Base-by-base conservation (phyloP, 2,113 vertebrate genomes). In the Xerus inauris region DNA sequence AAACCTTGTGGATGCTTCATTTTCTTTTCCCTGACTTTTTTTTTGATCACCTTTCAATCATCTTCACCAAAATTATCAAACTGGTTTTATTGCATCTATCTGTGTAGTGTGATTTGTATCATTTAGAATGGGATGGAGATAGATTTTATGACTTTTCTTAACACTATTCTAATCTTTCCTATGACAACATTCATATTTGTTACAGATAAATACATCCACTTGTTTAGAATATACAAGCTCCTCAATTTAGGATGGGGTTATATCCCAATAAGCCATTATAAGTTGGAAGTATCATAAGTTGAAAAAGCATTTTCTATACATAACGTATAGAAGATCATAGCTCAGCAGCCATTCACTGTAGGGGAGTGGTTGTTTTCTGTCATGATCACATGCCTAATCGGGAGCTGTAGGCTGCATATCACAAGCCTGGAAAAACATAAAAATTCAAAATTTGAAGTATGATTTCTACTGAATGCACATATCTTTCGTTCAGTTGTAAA, bases 111-210 rank as follows among this genome's bases (percentile, higher is more conserved):
- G 28, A 90, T 54, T 77, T 80, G n/a, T 24, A 59, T 64, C 19
- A 67, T 77, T 57, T 85, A 51, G 42, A 57, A 42, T 81, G 6
- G n/a, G 47, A 42, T 93, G n/a, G 49, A 87, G 35, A 9, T 30
- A n/a, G 4, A 22, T 54, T 92, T 45, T 87, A 80, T 83, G n/a
- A 7, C 32, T 90, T 90, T 89, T 64, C 17, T 57, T 82, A n/a
- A 32, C 32, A 89, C 38, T 72, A 75, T 79, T 87, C 42, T 88
- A 84, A 72, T n/a, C 45, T 90, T 92, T 92, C 16, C 38, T n/a
- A 32, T 65, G 28, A 84, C 12, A 95, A 30, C 8, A 49, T 67
- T 92, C 40, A 82, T 47, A 19, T 51, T n/a, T 72, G 11, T 47
- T 22, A 42, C 16, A 92, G 40, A 87, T 45, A 20, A 59, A 73